Conservation (phyloP, 2,113 vertebrate species). For the Rhodinocichla rosea region DNA sequence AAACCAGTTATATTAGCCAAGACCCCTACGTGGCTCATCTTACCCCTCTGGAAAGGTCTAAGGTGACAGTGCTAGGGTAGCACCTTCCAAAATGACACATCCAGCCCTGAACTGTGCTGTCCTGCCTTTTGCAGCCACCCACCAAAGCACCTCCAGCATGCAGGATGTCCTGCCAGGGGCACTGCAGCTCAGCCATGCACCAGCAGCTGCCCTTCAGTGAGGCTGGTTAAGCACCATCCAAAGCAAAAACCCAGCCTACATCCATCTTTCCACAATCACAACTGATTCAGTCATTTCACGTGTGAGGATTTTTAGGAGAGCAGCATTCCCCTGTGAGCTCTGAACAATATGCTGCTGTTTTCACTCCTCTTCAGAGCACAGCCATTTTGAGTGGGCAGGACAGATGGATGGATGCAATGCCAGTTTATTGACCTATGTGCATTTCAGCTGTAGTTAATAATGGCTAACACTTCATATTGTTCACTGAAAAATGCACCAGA, state of each 20-base stretch:
- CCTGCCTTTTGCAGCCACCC: not conserved
- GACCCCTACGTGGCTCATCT: rapidly evolving
- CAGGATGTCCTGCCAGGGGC: not conserved
- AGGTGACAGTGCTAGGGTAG: not conserved
- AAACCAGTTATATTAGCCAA: not conserved
- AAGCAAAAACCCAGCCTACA: not conserved
- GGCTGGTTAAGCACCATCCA: not conserved
- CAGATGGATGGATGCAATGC: not conserved
- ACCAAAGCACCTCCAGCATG: rapidly evolving
- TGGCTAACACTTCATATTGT: not conserved
- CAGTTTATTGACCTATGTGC: not conserved
- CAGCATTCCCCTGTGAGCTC: not conserved
- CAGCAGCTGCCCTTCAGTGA: not conserved
- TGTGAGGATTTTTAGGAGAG: not conserved
- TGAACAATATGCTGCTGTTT: not conserved
- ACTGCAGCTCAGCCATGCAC: not conserved
- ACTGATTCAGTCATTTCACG: rapidly evolving
- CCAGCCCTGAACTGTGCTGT: not conserved
- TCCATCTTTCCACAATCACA: not conserved
- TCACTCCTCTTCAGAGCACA: not conserved
- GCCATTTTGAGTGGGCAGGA: not conserved
- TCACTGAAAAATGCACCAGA: not conserved
- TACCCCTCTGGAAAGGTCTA: not conserved
- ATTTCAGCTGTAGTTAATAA: not conserved
- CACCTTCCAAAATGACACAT: not conserved